Conservation (phyloP, 2,888 invertebrate species). For the Orchesella flavescens region DNA sequence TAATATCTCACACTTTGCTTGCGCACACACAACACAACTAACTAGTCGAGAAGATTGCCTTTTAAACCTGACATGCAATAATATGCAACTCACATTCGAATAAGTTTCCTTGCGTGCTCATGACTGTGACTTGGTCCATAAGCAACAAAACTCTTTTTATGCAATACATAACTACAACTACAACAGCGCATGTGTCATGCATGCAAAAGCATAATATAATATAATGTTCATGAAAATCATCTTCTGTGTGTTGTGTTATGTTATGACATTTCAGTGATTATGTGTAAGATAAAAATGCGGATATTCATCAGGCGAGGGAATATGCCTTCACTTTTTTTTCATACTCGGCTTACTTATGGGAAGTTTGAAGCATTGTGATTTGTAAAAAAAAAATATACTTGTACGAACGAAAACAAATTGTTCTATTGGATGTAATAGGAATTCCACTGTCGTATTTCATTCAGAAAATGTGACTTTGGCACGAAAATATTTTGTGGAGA, state of each 20-base stretch:
- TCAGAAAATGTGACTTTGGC: too few species aligned
- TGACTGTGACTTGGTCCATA: neutral
- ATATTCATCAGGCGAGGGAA: neutral
- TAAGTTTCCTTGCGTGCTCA: neutral
- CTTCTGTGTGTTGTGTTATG: neutral
- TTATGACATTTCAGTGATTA: constrained; percentile 9
- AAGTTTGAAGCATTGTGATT: too few species aligned
- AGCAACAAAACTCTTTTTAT: too few species aligned
- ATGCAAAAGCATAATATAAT: neutral
- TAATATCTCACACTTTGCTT: constrained; percentile 7
- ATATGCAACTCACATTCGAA: neutral
- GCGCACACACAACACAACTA: neutral
- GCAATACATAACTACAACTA: neutral
- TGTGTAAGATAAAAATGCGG: constrained; percentile 7
- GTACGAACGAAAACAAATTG: too few species aligned
- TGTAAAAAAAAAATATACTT: too few species aligned
- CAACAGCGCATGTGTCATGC: neutral
- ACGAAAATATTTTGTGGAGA: too few species aligned
- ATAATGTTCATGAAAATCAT: constrained; percentile 1
- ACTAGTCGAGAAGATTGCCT: too few species aligned
- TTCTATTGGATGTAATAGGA: too few species aligned
- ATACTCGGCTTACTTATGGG: too few species aligned
- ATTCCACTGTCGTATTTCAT: too few species aligned
- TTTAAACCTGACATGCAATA: too few species aligned
- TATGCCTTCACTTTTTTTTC: too few species aligned